Evolutionary conservation across 2,113 vertebrate species (phyloP).

Genomic region (Channa maculata): DNA sequence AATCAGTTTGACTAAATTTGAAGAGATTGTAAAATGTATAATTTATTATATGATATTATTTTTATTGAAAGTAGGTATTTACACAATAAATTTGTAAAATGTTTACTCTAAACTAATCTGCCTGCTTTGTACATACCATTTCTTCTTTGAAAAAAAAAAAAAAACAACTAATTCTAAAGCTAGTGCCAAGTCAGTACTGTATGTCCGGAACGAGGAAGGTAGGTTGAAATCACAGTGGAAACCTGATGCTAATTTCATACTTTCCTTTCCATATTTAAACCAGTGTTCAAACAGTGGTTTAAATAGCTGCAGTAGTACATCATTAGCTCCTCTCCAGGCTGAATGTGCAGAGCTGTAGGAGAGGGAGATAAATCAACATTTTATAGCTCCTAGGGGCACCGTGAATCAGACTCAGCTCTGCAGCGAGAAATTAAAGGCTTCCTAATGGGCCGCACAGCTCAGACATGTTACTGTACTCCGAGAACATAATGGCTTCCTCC

Average conservation of each 20-base stretch:
- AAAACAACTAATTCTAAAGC: no score
- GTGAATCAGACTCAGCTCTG: slow-evolving; percentile 74
- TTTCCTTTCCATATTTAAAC: slow-evolving; percentile 76
- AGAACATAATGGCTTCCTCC: slow-evolving; percentile 52
- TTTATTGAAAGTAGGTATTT: no score
- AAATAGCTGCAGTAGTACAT: slow-evolving; percentile 78
- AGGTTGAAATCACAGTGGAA: slow-evolving; percentile 47
- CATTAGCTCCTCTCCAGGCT: slow-evolving; percentile 77
- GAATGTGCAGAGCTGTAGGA: slow-evolving; percentile 65
- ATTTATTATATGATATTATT: no score
- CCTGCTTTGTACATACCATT: background rate
- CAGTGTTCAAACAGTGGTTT: slow-evolving; percentile 72
- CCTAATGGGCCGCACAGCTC: slow-evolving; percentile 70
- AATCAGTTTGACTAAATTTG: no score
- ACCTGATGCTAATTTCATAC: slow-evolving; percentile 60
- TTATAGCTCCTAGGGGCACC: slow-evolving; percentile 78
- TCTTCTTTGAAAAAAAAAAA: background rate
- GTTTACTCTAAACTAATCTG: background rate
- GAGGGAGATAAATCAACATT: slow-evolving; percentile 79
- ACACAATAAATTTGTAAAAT: no score
- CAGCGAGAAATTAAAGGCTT: slow-evolving; percentile 77
- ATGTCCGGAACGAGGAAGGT: slow-evolving; percentile 25
- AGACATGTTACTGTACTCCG: slow-evolving; percentile 68
- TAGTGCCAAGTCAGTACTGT: background rate
- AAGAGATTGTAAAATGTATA: no score